phyloP scores from a whole-genome alignment of 2,888 invertebrate genomes.

The Diarsia brunnea region DNA sequence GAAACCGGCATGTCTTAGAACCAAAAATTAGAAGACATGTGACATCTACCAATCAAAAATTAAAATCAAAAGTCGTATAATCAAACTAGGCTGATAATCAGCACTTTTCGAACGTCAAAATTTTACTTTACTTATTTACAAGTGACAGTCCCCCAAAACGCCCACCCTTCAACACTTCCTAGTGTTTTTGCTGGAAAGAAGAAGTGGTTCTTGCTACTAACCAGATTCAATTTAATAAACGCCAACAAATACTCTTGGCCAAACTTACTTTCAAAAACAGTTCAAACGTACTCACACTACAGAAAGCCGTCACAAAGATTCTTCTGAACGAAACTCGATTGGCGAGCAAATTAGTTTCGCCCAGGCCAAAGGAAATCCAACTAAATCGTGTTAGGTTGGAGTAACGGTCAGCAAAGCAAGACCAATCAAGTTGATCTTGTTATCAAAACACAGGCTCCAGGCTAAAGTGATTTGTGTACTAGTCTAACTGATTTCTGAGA shows the following conservation, averaged over 20 bases:
- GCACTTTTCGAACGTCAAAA: no score
- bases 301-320: constrained; percentile 31
- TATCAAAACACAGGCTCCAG: constrained; percentile 48
- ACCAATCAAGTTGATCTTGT: constrained; percentile 52
- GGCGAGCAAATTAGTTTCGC: constrained; percentile 40
- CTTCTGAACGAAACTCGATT: constrained; percentile 20
- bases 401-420: constrained; percentile 2
- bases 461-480: constrained; percentile 27
- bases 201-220: no score
- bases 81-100: no score
- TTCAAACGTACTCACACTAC: background rate
- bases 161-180: no score
- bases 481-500: constrained; percentile 21
- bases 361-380: constrained; percentile 25
- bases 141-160: no score
- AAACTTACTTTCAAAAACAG: constrained; percentile 7
- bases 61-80: no score
- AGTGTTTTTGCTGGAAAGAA: no score
- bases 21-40: no score
- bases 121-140: no score
- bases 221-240: background rate
- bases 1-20: no score
- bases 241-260: background rate
- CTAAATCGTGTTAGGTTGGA: constrained; percentile 30
- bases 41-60: no score